Evolutionary conservation across 1,140 invertebrate genomes (phyloP).

Genomic region (Melitaea cinxia): DNA sequence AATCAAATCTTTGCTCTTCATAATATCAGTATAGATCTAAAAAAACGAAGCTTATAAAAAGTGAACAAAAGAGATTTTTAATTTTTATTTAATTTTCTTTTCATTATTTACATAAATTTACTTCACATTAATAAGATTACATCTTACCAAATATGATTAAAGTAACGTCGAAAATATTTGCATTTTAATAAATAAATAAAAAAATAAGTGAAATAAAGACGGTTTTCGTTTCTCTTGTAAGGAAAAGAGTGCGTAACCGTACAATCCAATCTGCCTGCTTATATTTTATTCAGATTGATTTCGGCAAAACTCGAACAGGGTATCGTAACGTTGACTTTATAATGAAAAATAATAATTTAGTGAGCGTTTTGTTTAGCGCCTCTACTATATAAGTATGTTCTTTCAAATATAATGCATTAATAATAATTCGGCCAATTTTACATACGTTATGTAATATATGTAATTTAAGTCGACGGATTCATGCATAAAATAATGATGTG

Average conservation of each 20-base stretch:
- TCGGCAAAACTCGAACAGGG: not conserved
- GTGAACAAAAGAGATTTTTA: too few species aligned
- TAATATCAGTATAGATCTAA: too few species aligned
- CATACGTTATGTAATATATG: not conserved
- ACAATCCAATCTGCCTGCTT: conserved; percentile 3
- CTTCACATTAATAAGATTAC: too few species aligned
- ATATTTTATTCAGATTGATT: not conserved
- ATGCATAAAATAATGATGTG: too few species aligned
- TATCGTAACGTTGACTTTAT: not conserved
- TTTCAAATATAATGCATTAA: not conserved
- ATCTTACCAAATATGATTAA: too few species aligned
- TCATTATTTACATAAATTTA: too few species aligned
- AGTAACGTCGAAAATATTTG: not conserved
- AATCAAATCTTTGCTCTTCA: too few species aligned
- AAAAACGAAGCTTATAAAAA: too few species aligned
- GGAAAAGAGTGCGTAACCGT: not conserved
- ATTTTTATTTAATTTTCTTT: too few species aligned
- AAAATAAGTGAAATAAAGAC: not conserved
- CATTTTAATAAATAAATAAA: not conserved
- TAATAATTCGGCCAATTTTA: not conserved
- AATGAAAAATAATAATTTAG: not conserved
- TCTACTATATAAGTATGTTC: not conserved
- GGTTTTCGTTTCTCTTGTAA: not conserved
- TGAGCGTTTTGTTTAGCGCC: not conserved
- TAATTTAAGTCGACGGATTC: too few species aligned